Evolutionary conservation across 2,797 vertebrate species (phyloP), one percentile per base, ranked within the genome.

Genomic region (Cossypha heuglini): DNA sequence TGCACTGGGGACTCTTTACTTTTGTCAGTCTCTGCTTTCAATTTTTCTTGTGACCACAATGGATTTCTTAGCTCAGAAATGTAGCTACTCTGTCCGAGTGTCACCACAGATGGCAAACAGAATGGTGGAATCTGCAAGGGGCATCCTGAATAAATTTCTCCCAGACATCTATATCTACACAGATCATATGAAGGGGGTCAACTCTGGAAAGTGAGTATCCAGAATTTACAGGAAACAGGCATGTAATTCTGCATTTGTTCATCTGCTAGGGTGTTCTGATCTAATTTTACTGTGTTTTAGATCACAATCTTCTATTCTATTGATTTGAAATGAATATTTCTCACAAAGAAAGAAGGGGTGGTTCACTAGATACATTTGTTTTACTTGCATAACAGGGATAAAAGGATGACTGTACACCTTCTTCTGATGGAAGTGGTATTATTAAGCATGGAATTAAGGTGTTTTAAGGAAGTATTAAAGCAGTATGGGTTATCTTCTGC

Each of bases 111-210:
- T 99, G 97, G 98, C 98, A 46, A 99, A 99, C 97, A 98, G 99
- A 96, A 98, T 99, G 49, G 99, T 99, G 94, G 99, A 99, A 55
- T 99, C 99, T 19, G 98, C 99, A 61, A 98, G 99, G 84, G 97
- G 98, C 68, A 75, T 99, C 95, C 97, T 99, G 73, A 99, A 99
- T 98, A 98, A 98, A 94, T 99, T 99, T 92, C 97, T 99, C 49
- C 99, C 99, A 5, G 99, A 99, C 89, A 98, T 99, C 95, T 99
- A 99, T 96, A 99, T 99, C 95, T 98, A 99, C 97, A 99, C 99
- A 0, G 99, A 99, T 97, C 99, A 99, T 96, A 99, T 99, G 98
- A 99, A 99, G 91, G 99, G 99, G 11, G 48, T 96, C 92, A 99
- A 86, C 97, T 99, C 99, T 82, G 99, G 99, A 81, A 99, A 99